Evolutionary conservation across 2,797 vertebrate species (phyloP), one percentile per base, ranked within the genome.

Genomic region (Loris lydekkerianus): DNA sequence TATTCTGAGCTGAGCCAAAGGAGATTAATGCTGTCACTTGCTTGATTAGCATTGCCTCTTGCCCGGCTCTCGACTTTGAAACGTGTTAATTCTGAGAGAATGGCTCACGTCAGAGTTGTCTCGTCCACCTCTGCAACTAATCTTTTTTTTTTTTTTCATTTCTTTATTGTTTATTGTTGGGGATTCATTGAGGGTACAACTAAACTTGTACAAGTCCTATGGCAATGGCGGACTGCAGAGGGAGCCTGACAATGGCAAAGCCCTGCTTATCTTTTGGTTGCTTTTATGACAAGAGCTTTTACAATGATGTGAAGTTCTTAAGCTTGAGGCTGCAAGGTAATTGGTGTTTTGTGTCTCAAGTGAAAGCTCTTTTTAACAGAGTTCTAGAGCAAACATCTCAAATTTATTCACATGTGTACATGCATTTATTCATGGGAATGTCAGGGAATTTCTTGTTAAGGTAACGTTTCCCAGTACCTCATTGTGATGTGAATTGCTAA

Each of bases 1-100:
- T 97, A 49, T 97, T 98, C 92, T 97, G 97, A 98, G 96, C 80
- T 14, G 89, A 97, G 94, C 96, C 86, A 65, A 90, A 81, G 87
- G 37, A 96, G 91, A 97, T 98, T 96, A 97, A 92, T 92, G 65
- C 81, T 97, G 96, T 96, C 96, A 91, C 80, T 96, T 93, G 72
- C 95, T 97, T 97, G 97, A 97, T 98, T 96, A 98, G 85, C 70
- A 0, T 37, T 91, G 95, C 95, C 84, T 82, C 94, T 97, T 93
- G 53, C 94, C 95, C 93, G 90, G 94, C 91, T 97, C 97, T 95
- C 18, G 18, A 72, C 0, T 21, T 89, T 15, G 2, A 97, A 97
- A 96, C 13, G 21, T 75, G 93, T 91, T 97, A 95, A 97, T 96
- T 93, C 95, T 0, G 25, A 96, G 82, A 95, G 69, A 96, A 65